phyloP scores from a whole-genome alignment of 35 echinoderm and acorn worm genomes.

The Apostichopus californicus region DNA sequence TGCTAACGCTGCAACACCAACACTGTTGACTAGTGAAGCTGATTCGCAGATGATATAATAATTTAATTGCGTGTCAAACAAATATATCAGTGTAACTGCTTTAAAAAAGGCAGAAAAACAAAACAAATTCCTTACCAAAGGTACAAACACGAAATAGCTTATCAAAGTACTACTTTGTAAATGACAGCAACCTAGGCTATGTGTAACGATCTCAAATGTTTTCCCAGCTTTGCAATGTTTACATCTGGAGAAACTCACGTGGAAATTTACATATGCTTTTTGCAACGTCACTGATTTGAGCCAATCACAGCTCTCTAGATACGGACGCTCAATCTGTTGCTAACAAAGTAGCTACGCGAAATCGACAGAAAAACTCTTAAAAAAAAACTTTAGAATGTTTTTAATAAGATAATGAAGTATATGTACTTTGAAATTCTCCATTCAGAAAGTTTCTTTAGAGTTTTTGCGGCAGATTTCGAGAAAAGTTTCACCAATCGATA shows the following conservation, averaged over 20 bases:
- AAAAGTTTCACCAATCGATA: neutral
- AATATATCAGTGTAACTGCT: too few species aligned
- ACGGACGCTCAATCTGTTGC: conserved; percentile 36
- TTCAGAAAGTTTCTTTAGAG: neutral
- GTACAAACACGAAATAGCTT: too few species aligned
- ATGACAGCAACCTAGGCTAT: too few species aligned
- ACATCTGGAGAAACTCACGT: conserved; percentile 32
- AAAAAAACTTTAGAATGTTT: too few species aligned
- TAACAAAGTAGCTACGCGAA: conserved; percentile 6
- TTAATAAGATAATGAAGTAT: neutral
- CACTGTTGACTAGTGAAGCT: too few species aligned
- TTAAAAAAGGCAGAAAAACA: too few species aligned
- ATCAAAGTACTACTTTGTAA: too few species aligned
- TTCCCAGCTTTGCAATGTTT: conserved; percentile 15
- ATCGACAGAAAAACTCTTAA: neutral
- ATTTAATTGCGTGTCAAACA: too few species aligned
- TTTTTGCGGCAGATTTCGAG: neutral
- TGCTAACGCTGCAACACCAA: too few species aligned
- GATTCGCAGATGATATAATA: too few species aligned
- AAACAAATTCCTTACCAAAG: too few species aligned
- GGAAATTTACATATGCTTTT: conserved; percentile 36
- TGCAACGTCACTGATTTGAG: neutral
- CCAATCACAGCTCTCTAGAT: conserved; percentile 12
- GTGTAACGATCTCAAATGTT: neutral
- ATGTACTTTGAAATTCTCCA: neutral